Base-by-base conservation (phyloP, 2,888 invertebrate species). In the Torymus auratus region DNA sequence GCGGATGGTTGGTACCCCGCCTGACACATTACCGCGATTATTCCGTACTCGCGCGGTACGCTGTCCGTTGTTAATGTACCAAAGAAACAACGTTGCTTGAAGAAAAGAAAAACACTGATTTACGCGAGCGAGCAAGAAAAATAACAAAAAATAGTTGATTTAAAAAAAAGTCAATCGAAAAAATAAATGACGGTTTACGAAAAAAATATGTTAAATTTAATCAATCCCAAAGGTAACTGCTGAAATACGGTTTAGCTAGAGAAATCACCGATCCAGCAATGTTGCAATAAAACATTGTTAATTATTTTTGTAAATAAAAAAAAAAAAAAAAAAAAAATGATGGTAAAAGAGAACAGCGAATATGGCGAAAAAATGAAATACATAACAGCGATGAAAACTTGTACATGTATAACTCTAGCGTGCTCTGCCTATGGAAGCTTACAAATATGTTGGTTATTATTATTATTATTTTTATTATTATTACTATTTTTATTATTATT, bases 11-110 rank as follows among this genome's bases (percentile, higher is more conserved):
- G 85, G 85, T 86, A 88, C 85, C 86, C 65, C 71, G 75, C 55
- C 72, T 12, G 52, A 78, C 64, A 58, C 41, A 7, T 41, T 65
- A 78, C 53, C 20, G 14, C 20, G 14, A 70, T 56, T 61, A 41
- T 71, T 83, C 83, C 85, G 85, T 85, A 86, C 85, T 85, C 85
- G 84, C 85, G 83, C 83, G 87, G 86, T 86, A 86, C 84, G 89
- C 88, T 89, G 88, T 89, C 87, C 87, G 87, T 89, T 89, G 87
- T 88, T 88, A 88, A 89, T 88, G 88, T 89, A 90, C 90, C 90
- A 90, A 90, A 90, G 89, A 90, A 88, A 89, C 87, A 86, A 86
- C 83, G 85, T 87, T 85, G 83, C 85, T 86, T 86, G 84, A 84
- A 78, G 41, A 41, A 41, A 41, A 41, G 41, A 41, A 41, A 41